These are phyloP conservation scores for Pseudomyrmex dendroicus DNA, from an alignment of 1,140 invertebrate species.

Conservation along the genomic window DNA sequence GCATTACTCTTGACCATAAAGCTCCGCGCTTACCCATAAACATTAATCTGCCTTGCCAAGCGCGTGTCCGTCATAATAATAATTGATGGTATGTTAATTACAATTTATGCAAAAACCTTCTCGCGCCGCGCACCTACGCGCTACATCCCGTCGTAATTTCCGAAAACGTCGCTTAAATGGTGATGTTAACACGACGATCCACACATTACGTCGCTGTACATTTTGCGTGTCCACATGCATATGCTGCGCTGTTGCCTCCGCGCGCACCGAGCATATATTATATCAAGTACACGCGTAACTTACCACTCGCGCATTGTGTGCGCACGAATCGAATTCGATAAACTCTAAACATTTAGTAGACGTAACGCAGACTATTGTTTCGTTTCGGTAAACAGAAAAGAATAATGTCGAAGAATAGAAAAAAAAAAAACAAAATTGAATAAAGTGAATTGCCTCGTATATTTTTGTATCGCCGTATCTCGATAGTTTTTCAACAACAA, in stretches of 20 bases:
- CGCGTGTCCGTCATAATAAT: conserved; percentile 67
- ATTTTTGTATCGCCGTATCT: not conserved
- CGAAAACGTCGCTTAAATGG: conserved; percentile 47
- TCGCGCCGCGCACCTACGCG: not conserved
- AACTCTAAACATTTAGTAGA: not conserved
- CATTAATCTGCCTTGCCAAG: conserved; percentile 66
- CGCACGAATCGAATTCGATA: conserved; percentile 11
- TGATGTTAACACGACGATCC: conserved; percentile 41
- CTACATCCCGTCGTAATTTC: conserved; percentile 56
- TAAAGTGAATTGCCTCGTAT: not conserved
- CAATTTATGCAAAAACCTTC: conserved; percentile 74
- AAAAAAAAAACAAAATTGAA: not conserved
- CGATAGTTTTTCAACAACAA: not conserved
- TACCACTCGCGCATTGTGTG: not conserved
- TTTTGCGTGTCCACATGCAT: not conserved
- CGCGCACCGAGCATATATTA: conserved; percentile 12
- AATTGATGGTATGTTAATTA: conserved; percentile 74
- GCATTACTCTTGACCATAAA: conserved; percentile 65
- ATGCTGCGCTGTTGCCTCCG: not conserved
- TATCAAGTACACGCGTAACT: not conserved
- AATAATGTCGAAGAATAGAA: not conserved
- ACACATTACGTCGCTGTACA: conserved; percentile 22
- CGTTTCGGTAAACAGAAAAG: not conserved
- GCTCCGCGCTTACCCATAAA: conserved; percentile 61
- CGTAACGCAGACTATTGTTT: conserved; percentile 1